Base-by-base conservation (phyloP, 2,113 vertebrate genomes). In the Malurus elegans region DNA sequence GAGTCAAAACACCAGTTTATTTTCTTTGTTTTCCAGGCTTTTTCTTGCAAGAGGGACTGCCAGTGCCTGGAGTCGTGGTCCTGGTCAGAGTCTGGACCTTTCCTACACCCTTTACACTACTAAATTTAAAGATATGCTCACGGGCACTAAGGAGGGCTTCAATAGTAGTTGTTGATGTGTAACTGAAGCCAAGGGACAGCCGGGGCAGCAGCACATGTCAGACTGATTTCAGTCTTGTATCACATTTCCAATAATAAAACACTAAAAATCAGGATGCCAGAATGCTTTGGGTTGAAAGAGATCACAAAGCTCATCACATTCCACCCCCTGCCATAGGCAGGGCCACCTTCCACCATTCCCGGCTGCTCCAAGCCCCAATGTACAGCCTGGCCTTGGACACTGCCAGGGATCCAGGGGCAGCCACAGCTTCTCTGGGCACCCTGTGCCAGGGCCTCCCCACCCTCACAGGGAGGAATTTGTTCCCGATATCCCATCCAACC, bases 141-240 rank as follows among this genome's bases (percentile, higher is more conserved):
- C 4, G 21, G 32, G 9, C 44, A 18, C 48, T 48, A 48, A 36
- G 38, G 47, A 66, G 24, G 21, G 29, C 26, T 67, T 58, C 42
- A 53, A 36, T 1, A 18, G 48, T 31, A 6, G 18, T 8, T 57
- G 58, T 25, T 54, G 50, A 26, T 1, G 1, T 0, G 8, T 21
- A 32, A 50, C 8, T 3, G 4, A 71, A 29, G 31, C 2, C 12
- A 44, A 82, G 14, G 70, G 34, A 58, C 45, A 53, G 15, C 14
- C 18, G 18, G 45, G 23, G 18, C 31, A 26, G 40, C 45, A 14
- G 53, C 0, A 0, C 17, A 1, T 5, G 5, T 4, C 14, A 18
- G 34, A 56, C 21, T 4, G 5, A 20, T n/a, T 74, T 51, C 53
- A 56, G 78, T 18, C 32, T 40, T 11, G 3, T 3, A 11, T 26